phyloP scores from a whole-genome alignment of 2,888 invertebrate genomes.

The Diaperis boleti region DNA sequence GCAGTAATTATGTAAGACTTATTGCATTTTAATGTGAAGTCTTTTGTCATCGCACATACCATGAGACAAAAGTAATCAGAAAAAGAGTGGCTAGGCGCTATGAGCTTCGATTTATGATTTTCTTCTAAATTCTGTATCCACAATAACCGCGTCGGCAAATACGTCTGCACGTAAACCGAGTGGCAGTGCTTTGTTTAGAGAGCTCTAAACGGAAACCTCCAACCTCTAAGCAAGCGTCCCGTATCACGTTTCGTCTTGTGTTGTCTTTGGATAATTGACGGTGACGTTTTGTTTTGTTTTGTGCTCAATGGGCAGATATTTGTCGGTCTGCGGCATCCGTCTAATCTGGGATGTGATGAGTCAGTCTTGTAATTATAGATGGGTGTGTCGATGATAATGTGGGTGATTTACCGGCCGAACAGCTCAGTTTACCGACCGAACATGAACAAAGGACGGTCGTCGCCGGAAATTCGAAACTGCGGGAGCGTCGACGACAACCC shows the following conservation, averaged over 20 bases:
- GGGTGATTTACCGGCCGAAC: conserved; percentile 43
- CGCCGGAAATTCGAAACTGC: conserved; percentile 41
- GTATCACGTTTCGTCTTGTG: not conserved
- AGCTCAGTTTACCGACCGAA: conserved; percentile 41
- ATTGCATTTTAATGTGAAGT: no score
- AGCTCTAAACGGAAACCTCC: not conserved
- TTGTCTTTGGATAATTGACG: conserved; percentile 15
- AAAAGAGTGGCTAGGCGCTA: no score
- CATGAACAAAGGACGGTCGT: conserved; percentile 38
- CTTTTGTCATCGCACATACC: no score
- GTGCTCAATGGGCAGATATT: conserved; percentile 8
- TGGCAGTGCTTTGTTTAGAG: no score
- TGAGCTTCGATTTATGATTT: no score
- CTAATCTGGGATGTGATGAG: conserved; percentile 34
- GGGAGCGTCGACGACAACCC: conserved; percentile 35
- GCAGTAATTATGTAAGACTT: no score
- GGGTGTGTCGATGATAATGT: conserved; percentile 45
- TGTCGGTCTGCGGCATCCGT: conserved; percentile 22
- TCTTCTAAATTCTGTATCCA: no score
- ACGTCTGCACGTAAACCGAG: no score
- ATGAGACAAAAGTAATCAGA: no score
- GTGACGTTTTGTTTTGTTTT: conserved; percentile 2
- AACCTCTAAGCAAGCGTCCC: no score
- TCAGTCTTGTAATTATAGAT: conserved; percentile 43
- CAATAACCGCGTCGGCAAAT: no score